These are phyloP conservation scores for Alsophila aescularia DNA, from an alignment of 2,888 invertebrate genomes.

Conservation along the genomic window DNA sequence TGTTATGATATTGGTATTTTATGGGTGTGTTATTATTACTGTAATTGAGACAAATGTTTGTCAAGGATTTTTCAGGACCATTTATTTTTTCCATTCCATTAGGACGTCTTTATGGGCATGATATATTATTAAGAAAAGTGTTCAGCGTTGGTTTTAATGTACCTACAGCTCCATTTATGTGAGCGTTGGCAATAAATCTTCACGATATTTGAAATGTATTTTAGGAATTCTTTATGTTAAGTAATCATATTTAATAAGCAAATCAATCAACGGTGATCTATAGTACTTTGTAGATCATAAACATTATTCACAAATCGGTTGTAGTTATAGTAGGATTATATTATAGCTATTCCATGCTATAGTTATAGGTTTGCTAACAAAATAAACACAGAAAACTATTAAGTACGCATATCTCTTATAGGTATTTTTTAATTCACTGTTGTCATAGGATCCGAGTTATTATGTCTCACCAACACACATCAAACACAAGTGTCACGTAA, in stretches of 20 bases:
- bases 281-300: slow-evolving; percentile 14
- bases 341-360: no score
- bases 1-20: slow-evolving; percentile 17
- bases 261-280: slow-evolving; percentile 14
- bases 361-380: neutral
- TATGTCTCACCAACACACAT: no score
- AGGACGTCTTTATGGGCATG: neutral
- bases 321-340: no score
- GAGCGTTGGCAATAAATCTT: neutral
- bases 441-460: neutral
- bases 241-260: slow-evolving; percentile 10
- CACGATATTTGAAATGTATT: neutral
- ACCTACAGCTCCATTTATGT: neutral
- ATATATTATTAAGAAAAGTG: neutral
- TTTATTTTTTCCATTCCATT: neutral
- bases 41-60: slow-evolving; percentile 19
- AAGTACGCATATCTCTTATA: neutral
- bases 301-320: slow-evolving; percentile 2
- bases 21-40: slow-evolving; percentile 2
- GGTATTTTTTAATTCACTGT: neutral
- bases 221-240: neutral
- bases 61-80: slow-evolving; percentile 6
- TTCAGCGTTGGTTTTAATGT: neutral
- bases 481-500: neutral
- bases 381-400: neutral